Evolutionary conservation across 1,140 invertebrate species (phyloP), one percentile per base, ranked within the genome.

Genomic region (Mya arenaria): DNA sequence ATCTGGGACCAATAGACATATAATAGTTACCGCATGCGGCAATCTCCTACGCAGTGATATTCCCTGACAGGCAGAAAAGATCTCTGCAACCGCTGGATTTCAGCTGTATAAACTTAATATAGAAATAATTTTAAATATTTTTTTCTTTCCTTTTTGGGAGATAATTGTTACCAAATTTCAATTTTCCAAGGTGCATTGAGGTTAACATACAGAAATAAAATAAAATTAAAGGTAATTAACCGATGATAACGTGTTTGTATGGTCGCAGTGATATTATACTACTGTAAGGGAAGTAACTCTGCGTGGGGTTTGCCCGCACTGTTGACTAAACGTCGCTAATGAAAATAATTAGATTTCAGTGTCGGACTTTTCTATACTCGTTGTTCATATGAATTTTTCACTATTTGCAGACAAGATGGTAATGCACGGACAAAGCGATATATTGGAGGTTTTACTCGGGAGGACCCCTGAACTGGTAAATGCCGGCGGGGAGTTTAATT

Each of bases 361-460:
- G 23, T 28, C 23, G 28, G 19, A 34, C 58, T 17, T 17, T 28
- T 17, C 17, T 23, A 62, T 23, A 5, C 32, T 23, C 32, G 4
- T 62, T 62, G 30, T 62, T 28, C 28, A 23, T 62, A 1, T 1
- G 1, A 17, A 62, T 23, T 69, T 39, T 48, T 78, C 19, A 66
- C 44, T 65, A 65, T 39, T 63, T 82, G 17, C 79, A 82, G 79
- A 39, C 15, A 75, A 30, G 15, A 84, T 84, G 83, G 78, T 84
- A 25, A 84, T 81, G 63, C 83, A 81, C 36, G 78, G 65, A 73
- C 72, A 77, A 39, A 74, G 28, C 5, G 83, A 84, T 23, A 41
- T 84, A 1, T 52, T 84, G 32, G 83, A 84, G 32, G 32, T 81
- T 25, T 56, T 84, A 28, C 48, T 80, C 4, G 77, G 78, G 5